Evolutionary conservation across 2,797 vertebrate genomes (phyloP).

Genomic region (Poeciliopsis paucimaculata): DNA sequence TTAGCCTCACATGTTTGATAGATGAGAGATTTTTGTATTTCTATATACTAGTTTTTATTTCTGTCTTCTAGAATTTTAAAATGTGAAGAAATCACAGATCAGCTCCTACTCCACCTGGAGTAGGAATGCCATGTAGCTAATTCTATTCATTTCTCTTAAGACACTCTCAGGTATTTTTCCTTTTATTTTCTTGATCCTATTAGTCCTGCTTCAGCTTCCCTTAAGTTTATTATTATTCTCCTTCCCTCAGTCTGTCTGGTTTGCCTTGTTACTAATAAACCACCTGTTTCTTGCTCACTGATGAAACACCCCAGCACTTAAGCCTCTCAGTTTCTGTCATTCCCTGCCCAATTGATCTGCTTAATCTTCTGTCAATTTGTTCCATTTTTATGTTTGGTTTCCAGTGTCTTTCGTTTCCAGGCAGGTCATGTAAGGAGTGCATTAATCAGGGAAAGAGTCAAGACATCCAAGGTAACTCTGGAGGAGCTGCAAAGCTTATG

Average conservation of each 20-base stretch:
- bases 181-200: not conserved
- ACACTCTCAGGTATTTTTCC: not conserved
- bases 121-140: not conserved
- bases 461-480: not conserved
- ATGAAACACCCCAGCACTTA: not conserved
- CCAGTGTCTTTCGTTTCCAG: not conserved
- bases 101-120: not conserved
- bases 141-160: not conserved
- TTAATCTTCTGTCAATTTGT: not conserved
- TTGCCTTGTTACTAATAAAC: not conserved
- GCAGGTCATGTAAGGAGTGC: not conserved
- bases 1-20: too few species aligned
- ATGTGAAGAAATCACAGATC: constrained; percentile 1
- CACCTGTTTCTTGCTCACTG: not conserved
- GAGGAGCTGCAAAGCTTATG: not conserved
- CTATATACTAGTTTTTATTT: not conserved
- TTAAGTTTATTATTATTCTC: not conserved
- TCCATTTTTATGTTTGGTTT: not conserved
- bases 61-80: not conserved
- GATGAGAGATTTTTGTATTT: too few species aligned
- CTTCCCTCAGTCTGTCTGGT: not conserved
- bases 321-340: not conserved
- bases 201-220: not conserved
- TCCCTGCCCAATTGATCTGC: not conserved
- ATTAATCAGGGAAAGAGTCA: not conserved